These are phyloP conservation scores for Anthrax anthrax DNA, from an alignment of 2,888 invertebrate species.

Conservation along the genomic window DNA sequence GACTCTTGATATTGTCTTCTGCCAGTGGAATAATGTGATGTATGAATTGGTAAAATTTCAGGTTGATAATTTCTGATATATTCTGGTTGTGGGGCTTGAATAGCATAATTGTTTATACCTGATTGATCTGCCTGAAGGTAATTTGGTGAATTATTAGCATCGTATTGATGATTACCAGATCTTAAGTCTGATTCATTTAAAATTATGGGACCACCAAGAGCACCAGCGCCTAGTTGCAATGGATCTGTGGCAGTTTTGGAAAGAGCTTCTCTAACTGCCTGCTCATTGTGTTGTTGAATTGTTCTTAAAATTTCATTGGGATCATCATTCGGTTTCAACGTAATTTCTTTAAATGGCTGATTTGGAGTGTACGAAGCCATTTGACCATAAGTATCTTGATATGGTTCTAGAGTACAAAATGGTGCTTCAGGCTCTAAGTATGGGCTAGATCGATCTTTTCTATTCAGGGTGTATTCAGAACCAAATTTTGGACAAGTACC, in stretches of 20 bases:
- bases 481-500: neutral
- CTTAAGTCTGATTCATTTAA: neutral
- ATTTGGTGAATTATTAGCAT: neutral
- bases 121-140: conserved; percentile 1
- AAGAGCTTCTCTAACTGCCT: conserved; percentile 2
- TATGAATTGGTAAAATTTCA: neutral
- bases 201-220: neutral
- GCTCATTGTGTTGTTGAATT: conserved; percentile 4
- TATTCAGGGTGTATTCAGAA: neutral
- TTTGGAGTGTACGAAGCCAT: neutral
- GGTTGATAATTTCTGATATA: neutral
- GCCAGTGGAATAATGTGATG: neutral
- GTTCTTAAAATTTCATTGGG: conserved; percentile 1
- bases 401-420: neutral
- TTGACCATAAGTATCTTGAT: neutral
- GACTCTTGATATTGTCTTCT: neutral
- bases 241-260: conserved; percentile 3
- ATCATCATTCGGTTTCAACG: neutral
- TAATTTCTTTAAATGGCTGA: neutral
- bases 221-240: neutral
- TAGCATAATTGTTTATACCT: neutral
- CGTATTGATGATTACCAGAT: neutral
- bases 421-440: neutral
- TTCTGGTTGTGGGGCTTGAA: neutral
- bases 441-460: neutral